Evolutionary conservation across 2,888 invertebrate species (phyloP), one percentile per base, ranked within the genome.

Genomic region (Monochamus alternatus): DNA sequence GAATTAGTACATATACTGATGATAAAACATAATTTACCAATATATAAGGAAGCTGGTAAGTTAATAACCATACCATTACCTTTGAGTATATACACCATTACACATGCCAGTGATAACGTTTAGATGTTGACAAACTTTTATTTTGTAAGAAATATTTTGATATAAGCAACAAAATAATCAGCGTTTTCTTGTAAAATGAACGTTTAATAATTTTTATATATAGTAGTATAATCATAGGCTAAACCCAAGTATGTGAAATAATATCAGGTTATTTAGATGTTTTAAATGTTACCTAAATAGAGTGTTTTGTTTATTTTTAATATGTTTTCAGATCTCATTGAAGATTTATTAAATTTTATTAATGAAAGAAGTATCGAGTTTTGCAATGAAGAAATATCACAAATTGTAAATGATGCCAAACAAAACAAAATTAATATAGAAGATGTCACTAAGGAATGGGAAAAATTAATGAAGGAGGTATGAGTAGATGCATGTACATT

Each of bases 381-480:
- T 84, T 91, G 93, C 86, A 77, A 83, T 86, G 91, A 92, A 69
- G 90, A 92, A 82, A 93, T 93, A 77, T 93, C 92, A 73, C 91
- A 90, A 73, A 87, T 93, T 0, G 88, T 95, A 0, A 89, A 92
- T 66, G 91, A 91, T 73, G 91, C 93, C 0, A 92, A 91, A 80
- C 91, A 90, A 81, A 93, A 93, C 74, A 91, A 92, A 74, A 87
- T 93, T 0, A 94, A 95, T 86, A 90, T 95, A 1, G 96, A 97
- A 83, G 93, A 93, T 32, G 90, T 95, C 12, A 93, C 95, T 1
- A 94, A 94, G 84, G 92, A 92, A 83, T 96, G 96, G 93, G 96
- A 96, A 86, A 94, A 93, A 80, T 89, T 92, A 7, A 96, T 95
- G 87, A 95, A 94, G 84, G 91, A 92, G 86, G 92, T 91, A 85